Evolutionary conservation across 1,140 invertebrate genomes (phyloP), one percentile per base, ranked within the genome.

Genomic region (Elymnias hypermnestra): DNA sequence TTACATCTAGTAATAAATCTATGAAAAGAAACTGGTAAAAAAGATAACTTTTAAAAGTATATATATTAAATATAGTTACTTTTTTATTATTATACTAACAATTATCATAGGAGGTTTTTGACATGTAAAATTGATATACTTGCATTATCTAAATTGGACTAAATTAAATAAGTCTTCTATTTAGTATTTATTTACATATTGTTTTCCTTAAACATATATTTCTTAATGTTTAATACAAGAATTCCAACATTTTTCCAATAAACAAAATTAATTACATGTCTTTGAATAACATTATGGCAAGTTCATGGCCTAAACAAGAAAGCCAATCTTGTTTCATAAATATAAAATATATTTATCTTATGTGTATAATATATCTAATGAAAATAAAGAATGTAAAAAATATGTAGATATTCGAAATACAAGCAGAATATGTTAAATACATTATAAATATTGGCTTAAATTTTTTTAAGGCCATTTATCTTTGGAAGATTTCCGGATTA

Each of bases 231-330:
- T n/a, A n/a, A n/a, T n/a, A n/a, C n/a, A n/a, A n/a, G n/a, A n/a
- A n/a, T n/a, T n/a, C n/a, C n/a, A n/a, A n/a, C n/a, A n/a, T n/a
- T n/a, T n/a, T n/a, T n/a, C n/a, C n/a, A n/a, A 8, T 25, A 25
- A 9, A 26, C 23, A 26, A 26, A 12, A 6, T 22, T 22, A 22
- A 22, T 22, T 22, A 1, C 21, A 6, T 6, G 5, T 5, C 5
- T 26, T 26, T 26, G 5, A 26, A n/a, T 26, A 26, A n/a, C 1
- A 29, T 29, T 17, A 63, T 69, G 65, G 65, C 65, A 69, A 69
- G 64, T 57, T 29, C 26, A 68, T 63, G 65, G 65, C 62, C 45
- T 31, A 33, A 40, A 36, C 2, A 38, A 53, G 25, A 42, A 35
- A 40, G 15, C 10, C 6, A 36, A n/a, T n/a, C n/a, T n/a, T n/a